Evolutionary conservation across 2,888 invertebrate species (phyloP).

Genomic region (Andrena fulva): DNA sequence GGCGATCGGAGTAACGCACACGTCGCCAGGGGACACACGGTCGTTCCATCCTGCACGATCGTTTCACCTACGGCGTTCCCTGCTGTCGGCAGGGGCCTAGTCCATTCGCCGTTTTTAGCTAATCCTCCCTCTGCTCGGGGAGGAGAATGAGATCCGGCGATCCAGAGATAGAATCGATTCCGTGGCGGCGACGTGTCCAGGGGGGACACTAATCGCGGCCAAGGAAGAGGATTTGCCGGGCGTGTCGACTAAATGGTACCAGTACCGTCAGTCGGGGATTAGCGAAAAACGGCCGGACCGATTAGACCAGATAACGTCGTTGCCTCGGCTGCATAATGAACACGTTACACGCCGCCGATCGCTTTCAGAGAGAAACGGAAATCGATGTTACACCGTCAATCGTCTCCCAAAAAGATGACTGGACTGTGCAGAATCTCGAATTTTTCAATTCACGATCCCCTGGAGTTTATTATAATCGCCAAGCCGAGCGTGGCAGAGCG

Average conservation of each 20-base stretch:
- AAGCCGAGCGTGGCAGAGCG: no score
- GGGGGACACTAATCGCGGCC: constrained; percentile 67
- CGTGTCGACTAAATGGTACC: constrained; percentile 65
- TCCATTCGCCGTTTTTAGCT: constrained; percentile 66
- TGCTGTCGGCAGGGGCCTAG: constrained; percentile 32
- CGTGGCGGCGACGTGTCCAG: constrained; percentile 48
- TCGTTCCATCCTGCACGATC: neutral
- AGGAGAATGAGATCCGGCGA: constrained; percentile 55
- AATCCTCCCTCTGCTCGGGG: constrained; percentile 58
- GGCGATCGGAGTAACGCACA: constrained; percentile 51
- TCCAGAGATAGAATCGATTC: constrained; percentile 75
- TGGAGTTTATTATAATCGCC: no score
- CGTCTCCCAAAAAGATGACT: neutral
- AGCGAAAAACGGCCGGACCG: constrained; percentile 59
- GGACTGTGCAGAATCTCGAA: no score
- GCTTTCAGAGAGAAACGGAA: constrained; percentile 2
- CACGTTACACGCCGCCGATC: constrained; percentile 42
- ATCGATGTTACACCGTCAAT: neutral
- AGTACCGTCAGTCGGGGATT: constrained; percentile 61
- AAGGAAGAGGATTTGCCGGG: constrained; percentile 64
- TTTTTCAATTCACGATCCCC: no score
- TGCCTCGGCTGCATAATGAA: constrained; percentile 44
- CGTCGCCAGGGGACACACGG: neutral
- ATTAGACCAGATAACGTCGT: constrained; percentile 60
- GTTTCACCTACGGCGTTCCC: constrained; percentile 10